Evolutionary conservation across 2,888 invertebrate genomes (phyloP).

Genomic region (Encarsia formosa): DNA sequence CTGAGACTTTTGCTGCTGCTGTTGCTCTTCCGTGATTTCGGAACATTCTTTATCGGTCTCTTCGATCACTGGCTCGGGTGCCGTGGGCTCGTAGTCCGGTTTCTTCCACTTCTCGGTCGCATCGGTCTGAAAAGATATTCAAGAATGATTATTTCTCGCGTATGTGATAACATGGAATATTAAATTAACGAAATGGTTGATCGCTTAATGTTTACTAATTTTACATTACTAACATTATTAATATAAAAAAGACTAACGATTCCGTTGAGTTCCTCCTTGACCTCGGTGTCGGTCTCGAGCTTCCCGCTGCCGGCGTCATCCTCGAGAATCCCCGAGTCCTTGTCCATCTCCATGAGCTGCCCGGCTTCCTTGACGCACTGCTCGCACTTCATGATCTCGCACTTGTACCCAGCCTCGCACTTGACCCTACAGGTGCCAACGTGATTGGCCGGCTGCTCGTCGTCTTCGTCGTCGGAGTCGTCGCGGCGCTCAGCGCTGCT

Average conservation of each 20-base stretch:
- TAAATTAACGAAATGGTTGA: not conserved
- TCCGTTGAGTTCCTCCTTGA: constrained; percentile 54
- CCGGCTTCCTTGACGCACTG: constrained; percentile 47
- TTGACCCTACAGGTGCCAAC: constrained; percentile 44
- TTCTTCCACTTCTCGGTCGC: constrained; percentile 42
- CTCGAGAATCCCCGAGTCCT: constrained; percentile 44
- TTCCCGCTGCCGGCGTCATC: constrained; percentile 41
- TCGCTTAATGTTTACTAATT: not conserved
- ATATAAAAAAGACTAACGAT: constrained; percentile 47
- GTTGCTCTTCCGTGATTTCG: constrained; percentile 11
- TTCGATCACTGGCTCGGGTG: constrained; percentile 35
- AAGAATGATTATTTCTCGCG: not conserved
- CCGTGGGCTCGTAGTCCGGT: constrained; percentile 48
- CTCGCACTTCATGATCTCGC: constrained; percentile 48
- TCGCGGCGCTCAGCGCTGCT: constrained; percentile 35
- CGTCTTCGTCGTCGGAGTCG: not conserved
- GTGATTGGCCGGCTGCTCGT: constrained; percentile 21
- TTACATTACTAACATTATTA: too few species aligned
- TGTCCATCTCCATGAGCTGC: constrained; percentile 43
- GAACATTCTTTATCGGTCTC: not conserved
- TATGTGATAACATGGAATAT: not conserved
- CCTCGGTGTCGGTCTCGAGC: constrained; percentile 44
- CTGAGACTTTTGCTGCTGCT: constrained; percentile 49
- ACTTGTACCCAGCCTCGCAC: constrained; percentile 46
- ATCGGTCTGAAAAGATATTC: constrained; percentile 13